phyloP scores from a whole-genome alignment of 2,797 vertebrate species.

The Vespertilio murinus region DNA sequence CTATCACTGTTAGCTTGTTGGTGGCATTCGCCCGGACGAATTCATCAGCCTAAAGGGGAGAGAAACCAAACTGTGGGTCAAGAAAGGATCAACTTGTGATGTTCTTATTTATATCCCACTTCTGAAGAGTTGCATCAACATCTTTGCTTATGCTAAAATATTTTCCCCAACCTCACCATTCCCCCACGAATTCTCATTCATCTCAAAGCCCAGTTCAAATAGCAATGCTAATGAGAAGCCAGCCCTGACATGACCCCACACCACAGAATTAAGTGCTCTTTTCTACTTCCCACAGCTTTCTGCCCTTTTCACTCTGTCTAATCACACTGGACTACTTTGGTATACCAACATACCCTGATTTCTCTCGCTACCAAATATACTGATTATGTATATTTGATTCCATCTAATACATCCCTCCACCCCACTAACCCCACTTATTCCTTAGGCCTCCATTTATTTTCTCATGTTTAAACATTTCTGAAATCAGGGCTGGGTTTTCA shows the following conservation, averaged over 20 bases:
- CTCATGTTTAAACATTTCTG: constrained; percentile 24
- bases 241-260: neutral
- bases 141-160: neutral
- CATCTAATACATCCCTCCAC: neutral
- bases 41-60: constrained; percentile 88
- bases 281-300: neutral
- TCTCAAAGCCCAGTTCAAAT: neutral
- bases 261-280: neutral
- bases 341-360: neutral
- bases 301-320: neutral
- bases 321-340: neutral
- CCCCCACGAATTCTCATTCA: neutral
- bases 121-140: neutral
- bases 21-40: constrained; percentile 95
- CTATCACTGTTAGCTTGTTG: constrained; percentile 92
- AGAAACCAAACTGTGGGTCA: neutral
- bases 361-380: neutral
- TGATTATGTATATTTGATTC: neutral
- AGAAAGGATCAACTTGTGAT: neutral
- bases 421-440: neutral
- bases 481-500: constrained; percentile 35
- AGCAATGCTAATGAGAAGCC: neutral
- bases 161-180: neutral
- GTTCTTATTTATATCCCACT: neutral
- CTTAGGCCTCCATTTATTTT: neutral